phyloP scores from a whole-genome alignment of 2,797 vertebrate genomes.

The Paguma larvata region DNA sequence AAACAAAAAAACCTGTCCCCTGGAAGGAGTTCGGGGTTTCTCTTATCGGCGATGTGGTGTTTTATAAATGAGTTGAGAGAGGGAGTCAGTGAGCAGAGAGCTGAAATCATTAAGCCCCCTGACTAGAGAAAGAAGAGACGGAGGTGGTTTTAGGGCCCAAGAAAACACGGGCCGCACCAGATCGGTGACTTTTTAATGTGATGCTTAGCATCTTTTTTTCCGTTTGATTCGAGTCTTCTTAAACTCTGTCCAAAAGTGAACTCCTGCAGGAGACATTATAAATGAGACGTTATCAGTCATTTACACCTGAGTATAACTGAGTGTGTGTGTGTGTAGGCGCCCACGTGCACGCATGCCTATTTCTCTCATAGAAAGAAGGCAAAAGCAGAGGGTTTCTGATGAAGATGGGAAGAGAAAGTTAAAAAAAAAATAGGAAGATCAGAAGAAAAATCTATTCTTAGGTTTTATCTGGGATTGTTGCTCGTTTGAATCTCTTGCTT shows the following conservation, averaged over 20 bases:
- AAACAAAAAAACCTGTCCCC: not conserved
- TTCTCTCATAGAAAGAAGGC: not conserved
- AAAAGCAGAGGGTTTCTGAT: not conserved
- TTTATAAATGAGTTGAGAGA: conserved; percentile 45
- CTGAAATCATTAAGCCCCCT: not conserved
- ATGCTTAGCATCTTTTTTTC: not conserved
- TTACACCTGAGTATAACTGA: conserved; percentile 41
- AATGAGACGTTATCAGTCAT: not conserved
- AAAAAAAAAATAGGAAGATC: not conserved
- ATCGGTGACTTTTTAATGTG: conserved; percentile 47
- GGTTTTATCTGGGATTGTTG: not conserved
- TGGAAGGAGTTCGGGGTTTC: not conserved
- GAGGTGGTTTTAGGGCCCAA: not conserved
- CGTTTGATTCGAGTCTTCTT: not conserved
- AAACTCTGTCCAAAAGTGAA: conserved; percentile 21
- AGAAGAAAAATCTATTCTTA: not conserved
- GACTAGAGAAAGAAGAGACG: not conserved
- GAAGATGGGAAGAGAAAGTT: not conserved
- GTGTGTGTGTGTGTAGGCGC: rapidly evolving
- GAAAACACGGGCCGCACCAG: not conserved
- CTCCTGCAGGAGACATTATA: not conserved
- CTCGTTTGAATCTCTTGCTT: not conserved
- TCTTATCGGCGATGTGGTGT: not conserved
- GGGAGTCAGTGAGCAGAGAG: not conserved
- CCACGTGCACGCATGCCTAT: not conserved